Conservation (phyloP, 2,113 vertebrate species). For the Pelecanus crispus region DNA sequence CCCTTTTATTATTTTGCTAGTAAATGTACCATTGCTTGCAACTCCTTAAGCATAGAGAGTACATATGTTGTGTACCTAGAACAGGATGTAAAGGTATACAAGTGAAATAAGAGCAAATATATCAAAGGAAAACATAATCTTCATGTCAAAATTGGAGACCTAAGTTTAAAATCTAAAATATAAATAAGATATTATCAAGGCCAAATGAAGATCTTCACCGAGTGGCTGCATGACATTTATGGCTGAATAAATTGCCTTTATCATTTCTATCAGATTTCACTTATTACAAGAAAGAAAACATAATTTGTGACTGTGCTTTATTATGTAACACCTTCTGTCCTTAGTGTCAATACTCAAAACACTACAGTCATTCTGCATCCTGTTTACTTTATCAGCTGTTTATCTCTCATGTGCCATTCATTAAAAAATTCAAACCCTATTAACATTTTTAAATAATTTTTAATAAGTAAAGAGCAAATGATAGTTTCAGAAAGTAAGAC, state of each 20-base stretch:
- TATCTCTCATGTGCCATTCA: constrained; percentile 30
- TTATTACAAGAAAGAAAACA: constrained; percentile 27
- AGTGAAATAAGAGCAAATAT: background rate
- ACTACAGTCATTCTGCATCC: constrained; percentile 55
- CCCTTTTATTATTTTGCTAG: background rate
- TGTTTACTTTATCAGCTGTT: constrained; percentile 57
- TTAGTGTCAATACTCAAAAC: constrained; percentile 50
- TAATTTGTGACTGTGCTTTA: constrained; percentile 56
- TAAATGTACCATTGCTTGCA: background rate
- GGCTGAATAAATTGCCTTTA: constrained; percentile 48
- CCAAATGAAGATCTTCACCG: constrained; percentile 21
- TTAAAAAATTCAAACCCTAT: constrained; percentile 1
- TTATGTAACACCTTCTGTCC: constrained; percentile 60
- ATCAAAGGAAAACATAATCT: background rate
- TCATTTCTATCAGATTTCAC: constrained; percentile 55
- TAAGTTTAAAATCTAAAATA: background rate
- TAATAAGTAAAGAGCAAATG: background rate
- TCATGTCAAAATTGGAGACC: background rate
- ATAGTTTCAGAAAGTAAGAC: background rate
- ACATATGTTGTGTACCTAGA: background rate
- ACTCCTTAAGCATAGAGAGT: background rate
- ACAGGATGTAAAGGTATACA: fast-evolving
- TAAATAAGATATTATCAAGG: background rate
- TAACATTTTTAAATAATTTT: constrained; percentile 3
- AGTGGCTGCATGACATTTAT: constrained; percentile 33